Evolutionary conservation across 2,888 invertebrate species (phyloP).

Genomic region (Drosophila recens): DNA sequence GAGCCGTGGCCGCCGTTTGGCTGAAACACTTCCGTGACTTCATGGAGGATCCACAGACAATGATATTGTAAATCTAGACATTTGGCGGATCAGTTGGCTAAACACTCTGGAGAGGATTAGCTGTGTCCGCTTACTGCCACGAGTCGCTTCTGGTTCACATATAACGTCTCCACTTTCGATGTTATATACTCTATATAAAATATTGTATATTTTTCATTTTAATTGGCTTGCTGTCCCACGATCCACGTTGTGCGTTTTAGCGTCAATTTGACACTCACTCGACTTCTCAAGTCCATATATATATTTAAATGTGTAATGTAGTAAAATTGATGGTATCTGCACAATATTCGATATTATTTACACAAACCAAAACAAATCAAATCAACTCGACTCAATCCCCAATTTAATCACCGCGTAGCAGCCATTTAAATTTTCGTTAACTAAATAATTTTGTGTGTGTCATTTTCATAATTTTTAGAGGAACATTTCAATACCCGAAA

Average conservation of each 20-base stretch:
- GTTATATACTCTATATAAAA: constrained; percentile 36
- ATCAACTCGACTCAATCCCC: constrained; percentile 3
- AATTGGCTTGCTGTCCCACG: constrained; percentile 43
- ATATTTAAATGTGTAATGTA: constrained; percentile 50
- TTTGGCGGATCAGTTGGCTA: constrained; percentile 9
- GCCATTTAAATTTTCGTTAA: constrained; percentile 47
- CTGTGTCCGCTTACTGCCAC: constrained; percentile 3
- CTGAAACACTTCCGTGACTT: constrained; percentile 94
- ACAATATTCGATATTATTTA: constrained; percentile 31
- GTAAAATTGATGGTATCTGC: constrained; percentile 18
- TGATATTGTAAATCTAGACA: constrained; percentile 91
- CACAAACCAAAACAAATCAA: constrained; percentile 4
- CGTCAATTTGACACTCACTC: constrained; percentile 29
- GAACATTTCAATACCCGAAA: constrained; percentile 20
- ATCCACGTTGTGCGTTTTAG: constrained; percentile 14
- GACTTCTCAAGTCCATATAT: constrained; percentile 28
- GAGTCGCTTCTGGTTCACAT: constrained; percentile 27
- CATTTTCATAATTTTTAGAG: constrained; percentile 11
- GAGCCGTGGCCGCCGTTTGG: constrained; percentile 99
- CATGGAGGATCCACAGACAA: constrained; percentile 96
- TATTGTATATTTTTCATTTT: constrained; percentile 49
- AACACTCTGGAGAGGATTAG: neutral
- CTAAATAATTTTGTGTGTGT: constrained; percentile 14
- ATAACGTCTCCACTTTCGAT: constrained; percentile 31
- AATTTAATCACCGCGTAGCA: constrained; percentile 21